phyloP scores from a whole-genome alignment of 2,888 invertebrate genomes.

The Lampropteryx suffumata region DNA sequence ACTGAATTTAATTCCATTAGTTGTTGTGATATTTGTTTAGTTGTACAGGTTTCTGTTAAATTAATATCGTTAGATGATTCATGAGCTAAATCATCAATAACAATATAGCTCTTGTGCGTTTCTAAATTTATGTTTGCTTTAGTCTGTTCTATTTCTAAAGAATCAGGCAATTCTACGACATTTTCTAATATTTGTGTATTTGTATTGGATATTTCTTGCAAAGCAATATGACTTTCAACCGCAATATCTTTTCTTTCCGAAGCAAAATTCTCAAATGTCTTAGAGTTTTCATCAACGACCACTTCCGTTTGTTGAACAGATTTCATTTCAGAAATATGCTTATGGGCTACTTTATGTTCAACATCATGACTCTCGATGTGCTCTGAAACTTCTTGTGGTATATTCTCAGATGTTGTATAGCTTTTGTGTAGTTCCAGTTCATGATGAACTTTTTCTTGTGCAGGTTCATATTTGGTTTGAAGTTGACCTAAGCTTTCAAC shows the following conservation, averaged over 20 bases:
- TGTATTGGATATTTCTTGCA: constrained; percentile 49
- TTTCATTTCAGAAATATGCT: constrained; percentile 49
- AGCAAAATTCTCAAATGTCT: constrained; percentile 34
- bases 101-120: constrained; percentile 52
- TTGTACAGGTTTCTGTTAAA: constrained; percentile 51
- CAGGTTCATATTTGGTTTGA: constrained; percentile 35
- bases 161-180: constrained; percentile 40
- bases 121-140: constrained; percentile 52
- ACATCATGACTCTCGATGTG: constrained; percentile 30
- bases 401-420: constrained; percentile 54
- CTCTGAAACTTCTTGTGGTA: constrained; percentile 46
- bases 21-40: constrained; percentile 62
- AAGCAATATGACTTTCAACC: constrained; percentile 44
- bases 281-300: constrained; percentile 45
- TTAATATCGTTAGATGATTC: constrained; percentile 71
- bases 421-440: constrained; percentile 55
- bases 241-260: constrained; percentile 47
- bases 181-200: constrained; percentile 55
- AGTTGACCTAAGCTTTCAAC: constrained; percentile 51
- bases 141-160: constrained; percentile 40
- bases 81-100: constrained; percentile 56
- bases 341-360: constrained; percentile 38
- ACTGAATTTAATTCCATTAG: constrained; percentile 55
- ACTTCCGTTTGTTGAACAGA: constrained; percentile 55
- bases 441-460: constrained; percentile 39